Evolutionary conservation across 2,797 vertebrate species (phyloP).

Genomic region (Macropodus opercularis): DNA sequence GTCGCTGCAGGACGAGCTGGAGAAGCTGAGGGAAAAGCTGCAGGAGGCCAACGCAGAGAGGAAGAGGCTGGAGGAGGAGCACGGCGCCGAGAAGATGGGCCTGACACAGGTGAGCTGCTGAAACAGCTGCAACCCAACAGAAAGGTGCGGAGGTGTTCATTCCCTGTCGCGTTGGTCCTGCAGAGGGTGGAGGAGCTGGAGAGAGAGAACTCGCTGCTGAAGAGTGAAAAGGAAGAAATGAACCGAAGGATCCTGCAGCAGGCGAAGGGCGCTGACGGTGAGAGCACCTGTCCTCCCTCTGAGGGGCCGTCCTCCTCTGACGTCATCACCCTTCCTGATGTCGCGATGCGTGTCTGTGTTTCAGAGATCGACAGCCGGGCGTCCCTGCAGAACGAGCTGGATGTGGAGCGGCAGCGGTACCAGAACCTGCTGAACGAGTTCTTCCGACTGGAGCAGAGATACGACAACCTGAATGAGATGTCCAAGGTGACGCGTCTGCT

Average conservation of each 20-base stretch:
- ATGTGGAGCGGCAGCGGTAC: constrained; percentile 88
- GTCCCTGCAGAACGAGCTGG: constrained; percentile 84
- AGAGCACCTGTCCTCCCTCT: too few relatives aligned
- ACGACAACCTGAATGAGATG: constrained; percentile 90
- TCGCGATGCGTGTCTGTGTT: constrained; percentile 14
- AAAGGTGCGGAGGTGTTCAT: background rate
- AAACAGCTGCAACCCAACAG: too few relatives aligned
- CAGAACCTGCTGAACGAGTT: constrained; percentile 95
- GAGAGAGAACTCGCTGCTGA: constrained; percentile 87
- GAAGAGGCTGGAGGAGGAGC: constrained; percentile 83
- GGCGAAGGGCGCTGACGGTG: constrained; percentile 79
- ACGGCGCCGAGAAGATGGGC: constrained; percentile 81
- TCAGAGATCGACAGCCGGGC: constrained; percentile 58
- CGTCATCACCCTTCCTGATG: too few relatives aligned
- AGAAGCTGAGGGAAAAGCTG: constrained; percentile 83
- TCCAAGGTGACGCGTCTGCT: constrained; percentile 71
- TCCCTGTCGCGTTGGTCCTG: background rate
- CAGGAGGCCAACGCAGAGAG: constrained; percentile 75
- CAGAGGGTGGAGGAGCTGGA: constrained; percentile 90
- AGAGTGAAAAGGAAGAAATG: constrained; percentile 91
- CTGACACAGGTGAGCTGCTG: constrained; percentile 83
- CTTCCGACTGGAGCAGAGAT: constrained; percentile 91
- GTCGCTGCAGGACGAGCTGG: constrained; percentile 85
- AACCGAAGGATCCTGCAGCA: constrained; percentile 84
- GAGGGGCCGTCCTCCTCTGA: too few relatives aligned